Evolutionary conservation across 1,140 invertebrate species (phyloP), one percentile per base, ranked within the genome.

Genomic region (Pogonus chalceus): DNA sequence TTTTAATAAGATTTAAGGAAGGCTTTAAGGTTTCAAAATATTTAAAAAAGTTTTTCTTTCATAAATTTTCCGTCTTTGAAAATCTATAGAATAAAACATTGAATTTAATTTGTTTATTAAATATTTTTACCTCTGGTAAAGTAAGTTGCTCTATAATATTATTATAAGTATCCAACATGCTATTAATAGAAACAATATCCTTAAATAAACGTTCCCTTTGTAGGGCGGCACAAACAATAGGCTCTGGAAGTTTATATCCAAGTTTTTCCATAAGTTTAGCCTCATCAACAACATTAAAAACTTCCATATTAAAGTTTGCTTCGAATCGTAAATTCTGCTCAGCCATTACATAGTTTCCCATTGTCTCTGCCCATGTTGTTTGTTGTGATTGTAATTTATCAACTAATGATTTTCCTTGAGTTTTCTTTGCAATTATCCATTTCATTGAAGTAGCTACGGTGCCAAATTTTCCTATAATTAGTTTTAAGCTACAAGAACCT

Each of bases 221-320:
- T 57, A 87, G 77, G 1, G 81, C 78, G 7, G 85, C 76, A 63
- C 85, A 79, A 49, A 79, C 75, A 10, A 89, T 74, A n/a, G 78
- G 66, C 9, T 77, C 66, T 0, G 86, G 84, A 23, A 93, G 65
- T 20, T 77, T 65, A 61, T 84, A 90, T 2, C 86, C 86, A 4
- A 89, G 60, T 54, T 81, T 77, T 64, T 90, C 85, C 71, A 90
- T 78, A 1, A 87, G 64, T 68, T 86, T 82, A 0, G 83, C 82
- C 68, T 91, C 88, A 4, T 80, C 79, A 56, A 92, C 83, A 1
- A 83, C 75, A 53, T 85, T 78, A 56, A 84, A 84, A 4, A 92
- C 69, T 35, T 83, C 72, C 22, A 73, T 67, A 56, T 81, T 71
- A 52, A 87, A 81, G 66, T 88, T 85, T 0, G 85, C 66, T 23